Evolutionary conservation across 2,888 invertebrate genomes (phyloP), one percentile per base, ranked within the genome.

Genomic region (Sarcophaga variegata): DNA sequence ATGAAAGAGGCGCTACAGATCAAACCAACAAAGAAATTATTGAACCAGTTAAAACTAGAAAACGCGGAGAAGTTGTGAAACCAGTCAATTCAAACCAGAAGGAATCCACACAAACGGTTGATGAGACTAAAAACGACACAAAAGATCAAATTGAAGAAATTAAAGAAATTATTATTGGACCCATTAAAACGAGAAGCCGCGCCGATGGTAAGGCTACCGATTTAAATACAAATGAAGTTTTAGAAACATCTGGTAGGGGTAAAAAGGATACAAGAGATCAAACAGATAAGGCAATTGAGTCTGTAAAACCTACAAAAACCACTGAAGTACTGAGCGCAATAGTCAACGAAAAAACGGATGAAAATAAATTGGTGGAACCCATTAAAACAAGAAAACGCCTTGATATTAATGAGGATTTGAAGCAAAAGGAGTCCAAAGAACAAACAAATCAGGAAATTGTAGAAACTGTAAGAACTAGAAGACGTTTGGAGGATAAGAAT

Each of bases 401-500:
- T 25, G 37, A 37, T 37, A 37, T 37, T 37, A 37, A 37, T 37
- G 54, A 14, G 4, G 64, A 64, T 2, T 4, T 4, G 11, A 64
- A 27, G 11, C 4, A 17, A 17, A 17, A 54, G 4, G 54, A 54
- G 1, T 54, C 54, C 14, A 54, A 54, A 14, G 17, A 14, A 14
- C 17, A 12, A 11, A 64, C 25, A 27, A 12, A 10, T 12, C 10
- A 66, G 2, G 14, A 66, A 45, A 27, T 12, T 45, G 6, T 37
- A n/a, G 67, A 69, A 47, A 20, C 67, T n/a, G 47, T 2, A 20
- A 69, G 20, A 47, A 69, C 67, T 37, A 66, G 66, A 37, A 66
- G 20, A n/a, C 66, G 66, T 14, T 2, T 37, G 8, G 66, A n/a
- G n/a, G 66, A 37, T 37, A 14, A 66, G 14, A 66, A 66, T 37